phyloP scores from a whole-genome alignment of 2,797 vertebrate species.

The Rhodeus uyekii region DNA sequence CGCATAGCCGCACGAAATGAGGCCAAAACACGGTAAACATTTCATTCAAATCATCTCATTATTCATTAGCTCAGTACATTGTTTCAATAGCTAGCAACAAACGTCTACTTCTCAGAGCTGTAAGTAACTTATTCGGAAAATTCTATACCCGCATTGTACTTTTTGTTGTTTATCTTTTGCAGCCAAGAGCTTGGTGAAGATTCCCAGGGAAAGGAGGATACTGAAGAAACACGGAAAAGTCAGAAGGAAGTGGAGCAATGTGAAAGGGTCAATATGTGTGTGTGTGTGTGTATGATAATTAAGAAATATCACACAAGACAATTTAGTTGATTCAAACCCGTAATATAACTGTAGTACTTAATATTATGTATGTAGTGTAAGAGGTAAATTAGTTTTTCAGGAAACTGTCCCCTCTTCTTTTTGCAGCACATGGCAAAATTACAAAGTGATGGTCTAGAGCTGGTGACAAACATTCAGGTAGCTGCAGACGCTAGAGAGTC shows the following conservation, averaged over 20 bases:
- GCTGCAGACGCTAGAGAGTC: slow-evolving; percentile 78
- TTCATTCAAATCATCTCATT: background rate
- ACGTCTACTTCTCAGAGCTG: background rate
- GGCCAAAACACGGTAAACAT: slow-evolving; percentile 66
- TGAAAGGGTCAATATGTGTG: slow-evolving; percentile 75
- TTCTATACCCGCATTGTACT: background rate
- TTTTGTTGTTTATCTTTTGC: background rate
- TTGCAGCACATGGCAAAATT: slow-evolving; percentile 75
- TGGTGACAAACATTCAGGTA: slow-evolving; percentile 82
- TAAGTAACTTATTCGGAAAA: too few species aligned
- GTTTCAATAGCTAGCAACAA: background rate
- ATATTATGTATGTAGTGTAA: background rate
- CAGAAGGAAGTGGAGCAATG: slow-evolving; percentile 72
- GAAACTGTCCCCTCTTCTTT: background rate
- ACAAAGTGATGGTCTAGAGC: slow-evolving; percentile 70
- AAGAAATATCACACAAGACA: background rate
- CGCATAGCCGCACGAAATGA: slow-evolving; percentile 69
- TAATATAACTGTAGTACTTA: background rate
- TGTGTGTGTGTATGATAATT: too few species aligned
- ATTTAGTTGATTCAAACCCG: background rate
- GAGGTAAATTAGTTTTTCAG: background rate
- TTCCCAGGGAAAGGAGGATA: slow-evolving; percentile 52
- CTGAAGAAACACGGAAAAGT: slow-evolving; percentile 68
- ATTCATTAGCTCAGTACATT: background rate
- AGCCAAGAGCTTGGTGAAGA: slow-evolving; percentile 73